Percentiles rank a stretch among this genome's conserved stretches.
Conservation (phyloP, 2,113 vertebrate genomes). For the Poecilia latipinna region DNA sequence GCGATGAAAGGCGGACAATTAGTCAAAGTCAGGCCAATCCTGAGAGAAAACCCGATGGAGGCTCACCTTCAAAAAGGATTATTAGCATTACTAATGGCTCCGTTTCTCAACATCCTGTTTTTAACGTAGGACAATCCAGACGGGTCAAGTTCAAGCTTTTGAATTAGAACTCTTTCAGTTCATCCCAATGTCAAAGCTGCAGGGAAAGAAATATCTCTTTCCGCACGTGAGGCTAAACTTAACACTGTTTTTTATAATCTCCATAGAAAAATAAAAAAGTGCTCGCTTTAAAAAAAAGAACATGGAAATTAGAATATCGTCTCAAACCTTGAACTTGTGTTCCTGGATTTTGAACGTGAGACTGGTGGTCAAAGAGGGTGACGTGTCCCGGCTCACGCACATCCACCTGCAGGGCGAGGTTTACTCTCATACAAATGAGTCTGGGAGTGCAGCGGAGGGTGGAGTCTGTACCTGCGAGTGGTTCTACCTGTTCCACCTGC, state of each 20-base stretch:
- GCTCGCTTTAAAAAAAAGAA: not conserved
- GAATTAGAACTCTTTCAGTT: not conserved
- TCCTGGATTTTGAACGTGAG: not conserved
- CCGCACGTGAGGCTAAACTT: not conserved
- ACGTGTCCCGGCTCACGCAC: not conserved
- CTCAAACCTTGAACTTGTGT: not conserved
- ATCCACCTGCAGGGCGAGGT: conserved; percentile 41
- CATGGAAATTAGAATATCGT: not conserved
- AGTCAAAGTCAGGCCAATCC: too few species aligned
- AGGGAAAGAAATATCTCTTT: not conserved
- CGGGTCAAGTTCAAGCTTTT: not conserved
- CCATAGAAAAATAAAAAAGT: not conserved
- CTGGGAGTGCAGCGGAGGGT: conserved; percentile 36
- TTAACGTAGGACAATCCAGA: not conserved
- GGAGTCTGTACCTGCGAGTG: conserved; percentile 48
- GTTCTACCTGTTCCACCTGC: conserved; percentile 81
- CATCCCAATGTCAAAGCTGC: not conserved
- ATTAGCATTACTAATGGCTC: not conserved
- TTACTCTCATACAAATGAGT: conserved; percentile 41
- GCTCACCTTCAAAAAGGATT: too few species aligned
- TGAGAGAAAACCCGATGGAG: too few species aligned
- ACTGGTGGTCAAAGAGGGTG: conserved; percentile 10
- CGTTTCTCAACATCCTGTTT: too few species aligned
- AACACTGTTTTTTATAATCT: too few species aligned
- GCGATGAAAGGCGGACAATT: too few species aligned